Conservation (phyloP, 2,888 invertebrate species). For the Callyntrura sp. region DNA sequence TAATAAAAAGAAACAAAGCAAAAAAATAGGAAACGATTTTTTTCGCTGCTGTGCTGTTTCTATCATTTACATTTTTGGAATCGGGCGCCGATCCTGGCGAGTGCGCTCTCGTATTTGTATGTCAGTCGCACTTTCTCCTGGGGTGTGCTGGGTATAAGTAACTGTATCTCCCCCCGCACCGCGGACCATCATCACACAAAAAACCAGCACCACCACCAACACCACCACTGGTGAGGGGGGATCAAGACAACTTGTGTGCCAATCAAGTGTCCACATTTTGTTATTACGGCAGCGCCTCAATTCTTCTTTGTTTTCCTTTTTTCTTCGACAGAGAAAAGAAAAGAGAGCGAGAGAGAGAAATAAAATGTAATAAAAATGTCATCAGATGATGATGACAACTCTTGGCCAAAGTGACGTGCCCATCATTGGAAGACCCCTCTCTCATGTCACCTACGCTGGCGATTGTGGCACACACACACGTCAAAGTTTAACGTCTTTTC, state of each 20-base stretch:
- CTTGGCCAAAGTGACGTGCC: slow-evolving; percentile 7
- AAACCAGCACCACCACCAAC: too few species aligned
- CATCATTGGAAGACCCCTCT: slow-evolving; percentile 30
- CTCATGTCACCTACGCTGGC: neutral
- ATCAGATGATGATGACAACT: neutral
- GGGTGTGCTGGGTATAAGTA: too few species aligned
- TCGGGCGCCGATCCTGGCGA: neutral
- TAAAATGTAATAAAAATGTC: neutral
- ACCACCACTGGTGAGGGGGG: slow-evolving; percentile 39
- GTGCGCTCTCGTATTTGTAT: too few species aligned
- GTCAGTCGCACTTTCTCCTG: neutral
- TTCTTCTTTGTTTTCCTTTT: too few species aligned
- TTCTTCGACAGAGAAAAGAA: neutral
- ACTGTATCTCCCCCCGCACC: too few species aligned
- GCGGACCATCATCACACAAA: too few species aligned
- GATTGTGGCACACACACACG: neutral
- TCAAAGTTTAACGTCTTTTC: neutral
- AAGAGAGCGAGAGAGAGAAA: neutral
- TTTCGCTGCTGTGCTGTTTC: neutral
- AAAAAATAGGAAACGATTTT: neutral
- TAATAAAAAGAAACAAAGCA: neutral
- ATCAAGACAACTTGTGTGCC: slow-evolving; percentile 51
- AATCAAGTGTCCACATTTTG: slow-evolving; percentile 54
- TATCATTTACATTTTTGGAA: neutral
- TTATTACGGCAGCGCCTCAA: neutral